Evolutionary conservation across 92 coral and sea anemone species (phyloP).

Genomic region (Porites cylindrica): DNA sequence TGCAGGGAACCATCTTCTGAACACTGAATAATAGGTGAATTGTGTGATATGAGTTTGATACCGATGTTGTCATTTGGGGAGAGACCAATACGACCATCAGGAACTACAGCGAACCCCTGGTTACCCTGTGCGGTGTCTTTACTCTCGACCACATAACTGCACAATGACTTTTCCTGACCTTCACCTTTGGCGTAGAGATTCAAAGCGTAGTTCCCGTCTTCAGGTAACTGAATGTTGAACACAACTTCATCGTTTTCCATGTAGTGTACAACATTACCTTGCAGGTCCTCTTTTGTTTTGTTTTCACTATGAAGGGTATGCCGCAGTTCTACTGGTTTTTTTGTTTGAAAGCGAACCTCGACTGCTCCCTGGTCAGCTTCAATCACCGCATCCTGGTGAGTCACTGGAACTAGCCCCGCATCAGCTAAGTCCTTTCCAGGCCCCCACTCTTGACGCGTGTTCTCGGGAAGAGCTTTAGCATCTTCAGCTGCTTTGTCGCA

Average conservation of each 20-base stretch:
- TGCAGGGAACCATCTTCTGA: neutral
- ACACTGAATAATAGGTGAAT: conserved; percentile 2
- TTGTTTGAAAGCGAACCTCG: conserved; percentile 12
- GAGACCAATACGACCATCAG: neutral
- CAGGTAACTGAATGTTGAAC: neutral
- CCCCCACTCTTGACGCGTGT: conserved; percentile 22
- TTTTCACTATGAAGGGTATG: conserved; percentile 9
- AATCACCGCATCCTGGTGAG: conserved; percentile 24
- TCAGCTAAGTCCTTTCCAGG: conserved; percentile 22
- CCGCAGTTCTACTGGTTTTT: neutral
- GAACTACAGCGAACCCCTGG: conserved; percentile 5
- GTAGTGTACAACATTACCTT: conserved; percentile 14
- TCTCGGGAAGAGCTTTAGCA: conserved; percentile 20
- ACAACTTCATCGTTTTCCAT: conserved; percentile 13
- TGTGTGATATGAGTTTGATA: conserved; percentile 17
- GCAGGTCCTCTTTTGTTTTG: conserved; percentile 22
- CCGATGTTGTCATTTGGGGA: neutral
- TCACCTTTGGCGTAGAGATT: neutral
- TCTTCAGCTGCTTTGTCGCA: conserved; percentile 12
- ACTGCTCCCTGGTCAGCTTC: conserved; percentile 17
- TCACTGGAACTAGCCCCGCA: conserved; percentile 2
- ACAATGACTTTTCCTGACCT: neutral
- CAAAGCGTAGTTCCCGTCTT: conserved; percentile 18
- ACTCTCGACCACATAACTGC: conserved; percentile 1
- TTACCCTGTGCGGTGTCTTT: neutral